Evolutionary conservation across 2,113 vertebrate species (phyloP).

Genomic region (Felis catus): F.catus_Fca126_mat1.0 CM031419.1:130568001-130568500

Average conservation of each 20-base stretch:
- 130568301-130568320: not conserved
- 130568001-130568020: not conserved
- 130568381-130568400: not conserved
- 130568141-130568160: not conserved
- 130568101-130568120: not conserved
- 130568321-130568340: not conserved
- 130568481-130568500: slow-evolving; percentile 21
- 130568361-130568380: not conserved
- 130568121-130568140: not conserved
- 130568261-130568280: not conserved
- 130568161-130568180: not conserved
- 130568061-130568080: not conserved
- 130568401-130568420: not conserved
- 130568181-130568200: not conserved
- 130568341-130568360: not conserved
- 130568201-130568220: not conserved
- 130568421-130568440: slow-evolving; percentile 36
- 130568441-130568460: slow-evolving; percentile 23
- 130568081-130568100: not conserved
- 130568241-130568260: not conserved
- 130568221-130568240: not conserved
- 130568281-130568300: slow-evolving; percentile 22
- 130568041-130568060: not conserved
- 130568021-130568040: not conserved
- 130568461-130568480: slow-evolving; percentile 31